These are phyloP conservation scores for Eupeodes corollae DNA, from an alignment of 1,140 invertebrate genomes.

Conservation along the genomic window DNA sequence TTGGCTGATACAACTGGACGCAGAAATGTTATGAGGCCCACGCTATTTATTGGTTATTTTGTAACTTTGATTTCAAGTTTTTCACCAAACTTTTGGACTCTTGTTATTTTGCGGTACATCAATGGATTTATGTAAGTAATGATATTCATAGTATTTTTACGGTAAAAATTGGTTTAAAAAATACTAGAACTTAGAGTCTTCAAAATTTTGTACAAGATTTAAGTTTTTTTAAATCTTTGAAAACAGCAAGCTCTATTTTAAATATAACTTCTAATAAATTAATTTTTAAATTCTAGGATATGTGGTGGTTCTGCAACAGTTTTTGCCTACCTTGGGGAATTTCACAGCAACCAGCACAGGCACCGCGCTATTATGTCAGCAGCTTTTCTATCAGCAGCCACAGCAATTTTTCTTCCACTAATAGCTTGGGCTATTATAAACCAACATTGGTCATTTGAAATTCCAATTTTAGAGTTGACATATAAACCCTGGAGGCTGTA, in stretches of 20 bases:
- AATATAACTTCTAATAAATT: no score
- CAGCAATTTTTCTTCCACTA: slow-evolving; percentile 38
- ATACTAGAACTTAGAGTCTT: no score
- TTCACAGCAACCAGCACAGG: slow-evolving; percentile 13
- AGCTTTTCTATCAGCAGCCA: slow-evolving; percentile 21
- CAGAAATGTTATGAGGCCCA: slow-evolving; percentile 50
- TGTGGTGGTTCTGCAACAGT: no score
- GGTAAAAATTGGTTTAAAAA: no score
- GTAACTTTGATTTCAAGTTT: slow-evolving; percentile 52
- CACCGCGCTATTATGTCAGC: slow-evolving; percentile 14
- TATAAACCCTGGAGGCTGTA: slow-evolving; percentile 58
- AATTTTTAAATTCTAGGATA: no score
- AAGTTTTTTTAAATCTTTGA: no score
- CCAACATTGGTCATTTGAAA: slow-evolving; percentile 36
- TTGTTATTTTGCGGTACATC: slow-evolving; percentile 54
- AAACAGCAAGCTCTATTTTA: no score
- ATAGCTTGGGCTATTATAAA: slow-evolving; percentile 58
- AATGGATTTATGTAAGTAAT: slow-evolving; percentile 55
- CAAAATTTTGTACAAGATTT: no score
- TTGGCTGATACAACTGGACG: slow-evolving; percentile 62
- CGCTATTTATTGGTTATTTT: slow-evolving; percentile 51
- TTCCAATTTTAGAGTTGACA: slow-evolving; percentile 35
- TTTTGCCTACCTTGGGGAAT: slow-evolving; percentile 26
- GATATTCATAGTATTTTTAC: no score
- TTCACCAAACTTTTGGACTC: slow-evolving; percentile 50